Evolutionary conservation across 2,797 vertebrate genomes (phyloP).

Genomic region (Passerculus sandwichensis): DNA sequence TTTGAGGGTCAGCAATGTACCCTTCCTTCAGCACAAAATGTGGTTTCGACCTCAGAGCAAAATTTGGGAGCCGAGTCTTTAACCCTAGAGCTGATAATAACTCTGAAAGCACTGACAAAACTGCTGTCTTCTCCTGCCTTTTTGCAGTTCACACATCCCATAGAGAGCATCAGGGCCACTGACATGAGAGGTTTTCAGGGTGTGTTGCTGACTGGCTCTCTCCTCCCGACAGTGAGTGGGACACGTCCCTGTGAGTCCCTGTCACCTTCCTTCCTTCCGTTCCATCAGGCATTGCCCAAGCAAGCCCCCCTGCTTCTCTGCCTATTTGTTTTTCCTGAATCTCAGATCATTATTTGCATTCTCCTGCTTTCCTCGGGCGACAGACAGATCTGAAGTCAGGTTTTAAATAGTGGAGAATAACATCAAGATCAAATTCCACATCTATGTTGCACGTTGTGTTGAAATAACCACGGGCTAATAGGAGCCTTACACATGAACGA

Average conservation of each 20-base stretch:
- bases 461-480: slow-evolving; percentile 9
- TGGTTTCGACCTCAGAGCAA: not conserved
- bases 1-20: not conserved
- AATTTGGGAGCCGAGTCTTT: not conserved
- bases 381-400: slow-evolving; percentile 14
- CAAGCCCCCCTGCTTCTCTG: not conserved
- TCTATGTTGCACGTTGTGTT: not conserved
- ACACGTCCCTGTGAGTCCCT: not conserved
- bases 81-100: not conserved
- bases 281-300: not conserved
- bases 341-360: slow-evolving; percentile 19
- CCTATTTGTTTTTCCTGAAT: not conserved
- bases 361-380: not conserved
- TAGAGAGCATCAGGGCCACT: not conserved
- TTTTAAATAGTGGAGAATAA: not conserved
- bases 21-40: not conserved
- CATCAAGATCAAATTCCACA: not conserved
- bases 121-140: not conserved
- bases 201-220: not conserved
- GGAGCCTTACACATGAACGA: not conserved
- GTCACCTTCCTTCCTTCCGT: not conserved
- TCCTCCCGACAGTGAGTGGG: not conserved
- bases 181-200: not conserved
- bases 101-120: not conserved
- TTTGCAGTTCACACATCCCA: not conserved